Conservation (phyloP, 2,797 vertebrate genomes). For the Hemibagrus guttatus region DNA sequence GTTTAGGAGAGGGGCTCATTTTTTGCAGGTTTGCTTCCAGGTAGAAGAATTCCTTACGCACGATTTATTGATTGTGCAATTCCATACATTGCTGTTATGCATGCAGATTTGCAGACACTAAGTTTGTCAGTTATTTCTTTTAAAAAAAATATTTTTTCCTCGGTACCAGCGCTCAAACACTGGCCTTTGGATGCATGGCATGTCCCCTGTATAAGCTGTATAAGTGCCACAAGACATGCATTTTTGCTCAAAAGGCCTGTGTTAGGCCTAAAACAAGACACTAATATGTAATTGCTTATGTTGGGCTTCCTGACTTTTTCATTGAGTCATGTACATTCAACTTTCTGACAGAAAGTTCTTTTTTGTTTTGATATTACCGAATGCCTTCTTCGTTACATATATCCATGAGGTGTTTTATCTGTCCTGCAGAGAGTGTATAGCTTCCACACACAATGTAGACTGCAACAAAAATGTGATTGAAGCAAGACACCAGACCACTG, state of each 20-base stretch:
- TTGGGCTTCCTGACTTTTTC: neutral
- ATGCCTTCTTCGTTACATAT: neutral
- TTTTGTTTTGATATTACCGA: neutral
- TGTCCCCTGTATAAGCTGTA: neutral
- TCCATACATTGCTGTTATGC: neutral
- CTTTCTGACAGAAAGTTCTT: neutral
- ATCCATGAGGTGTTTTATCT: neutral
- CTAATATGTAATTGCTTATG: neutral
- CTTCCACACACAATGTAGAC: neutral
- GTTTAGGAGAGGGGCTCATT: neutral
- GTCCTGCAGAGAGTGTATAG: neutral
- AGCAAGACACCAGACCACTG: neutral
- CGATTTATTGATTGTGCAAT: neutral
- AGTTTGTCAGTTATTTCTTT: neutral
- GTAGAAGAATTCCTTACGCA: neutral
- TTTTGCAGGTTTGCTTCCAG: neutral
- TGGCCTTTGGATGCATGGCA: no score
- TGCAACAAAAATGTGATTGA: neutral
- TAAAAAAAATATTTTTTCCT: neutral
- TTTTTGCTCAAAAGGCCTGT: neutral
- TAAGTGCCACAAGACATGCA: neutral
- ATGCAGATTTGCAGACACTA: neutral
- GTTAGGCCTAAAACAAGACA: neutral
- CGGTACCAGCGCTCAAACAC: neutral
- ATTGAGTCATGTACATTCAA: neutral